Conservation (phyloP, 2,888 invertebrate genomes). For the Blomia tropicalis region DNA sequence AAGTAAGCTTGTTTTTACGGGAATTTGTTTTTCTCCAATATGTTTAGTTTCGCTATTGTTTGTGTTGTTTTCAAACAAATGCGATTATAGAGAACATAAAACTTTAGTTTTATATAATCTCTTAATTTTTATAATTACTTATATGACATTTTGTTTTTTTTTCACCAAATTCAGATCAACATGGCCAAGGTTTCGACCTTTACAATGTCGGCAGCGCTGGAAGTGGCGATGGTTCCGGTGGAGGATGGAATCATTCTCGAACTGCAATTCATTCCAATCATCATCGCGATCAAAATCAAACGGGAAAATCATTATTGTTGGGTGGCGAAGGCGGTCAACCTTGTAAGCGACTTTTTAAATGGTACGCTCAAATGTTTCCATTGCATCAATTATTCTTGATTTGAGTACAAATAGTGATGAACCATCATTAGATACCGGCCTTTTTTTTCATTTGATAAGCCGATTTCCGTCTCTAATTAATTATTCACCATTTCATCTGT, state of each 20-base stretch:
- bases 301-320: conserved; percentile 41
- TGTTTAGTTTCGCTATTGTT: too few species aligned
- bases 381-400: background rate
- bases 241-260: conserved; percentile 29
- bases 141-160: background rate
- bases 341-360: conserved; percentile 22
- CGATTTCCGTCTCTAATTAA: background rate
- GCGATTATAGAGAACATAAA: background rate
- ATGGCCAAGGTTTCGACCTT: conserved; percentile 21
- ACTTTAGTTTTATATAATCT: background rate
- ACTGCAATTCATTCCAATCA: background rate
- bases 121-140: background rate
- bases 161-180: conserved; percentile 8
- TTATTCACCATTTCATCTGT: conserved; percentile 29
- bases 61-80: too few species aligned
- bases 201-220: conserved; percentile 3
- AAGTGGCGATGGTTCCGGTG: conserved; percentile 29
- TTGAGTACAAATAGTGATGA: background rate
- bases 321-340: conserved; percentile 67
- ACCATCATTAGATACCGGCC: too few species aligned
- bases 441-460: background rate
- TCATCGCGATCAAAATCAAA: background rate
- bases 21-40: too few species aligned
- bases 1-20: too few species aligned
- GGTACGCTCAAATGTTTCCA: background rate